A percentile compares a stretch with the other conserved stretches of the same genome.
phyloP scores from a whole-genome alignment of 2,113 vertebrate genomes.

The Archilochus colubris region DNA sequence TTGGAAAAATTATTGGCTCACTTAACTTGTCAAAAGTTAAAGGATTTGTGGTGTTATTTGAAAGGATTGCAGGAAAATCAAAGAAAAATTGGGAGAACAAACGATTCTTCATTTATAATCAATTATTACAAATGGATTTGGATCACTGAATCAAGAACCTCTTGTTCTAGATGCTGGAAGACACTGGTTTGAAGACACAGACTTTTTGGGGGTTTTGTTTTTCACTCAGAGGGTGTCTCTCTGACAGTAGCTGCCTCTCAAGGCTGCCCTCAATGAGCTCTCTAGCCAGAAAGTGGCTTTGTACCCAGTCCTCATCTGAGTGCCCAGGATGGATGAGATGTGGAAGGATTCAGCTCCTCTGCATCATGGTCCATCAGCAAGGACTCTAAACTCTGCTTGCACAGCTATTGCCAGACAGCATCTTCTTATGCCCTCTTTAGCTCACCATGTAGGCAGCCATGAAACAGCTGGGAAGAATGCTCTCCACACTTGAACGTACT shows the following conservation, averaged over 20 bases:
- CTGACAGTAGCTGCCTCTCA: not conserved
- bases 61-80: not conserved
- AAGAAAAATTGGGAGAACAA: constrained; percentile 18
- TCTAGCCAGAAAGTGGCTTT: not conserved
- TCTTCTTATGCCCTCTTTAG: not conserved
- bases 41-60: not conserved
- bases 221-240: not conserved
- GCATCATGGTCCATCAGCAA: not conserved
- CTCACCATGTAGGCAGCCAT: fast-evolving
- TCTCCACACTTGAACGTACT: not conserved
- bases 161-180: not conserved
- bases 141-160: not conserved
- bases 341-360: not conserved
- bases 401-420: not conserved
- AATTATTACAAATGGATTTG: not conserved
- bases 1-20: constrained; percentile 4
- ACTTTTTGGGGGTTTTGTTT: not conserved
- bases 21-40: constrained; percentile 25
- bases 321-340: not conserved
- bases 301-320: not conserved
- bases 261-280: not conserved
- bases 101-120: constrained; percentile 1
- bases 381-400: not conserved
- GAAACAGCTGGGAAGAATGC: not conserved
- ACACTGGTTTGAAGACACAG: not conserved